These are phyloP conservation scores for Mormyrops attenuatus DNA, from an alignment of 2,797 vertebrate species.

Conservation along the genomic window DNA sequence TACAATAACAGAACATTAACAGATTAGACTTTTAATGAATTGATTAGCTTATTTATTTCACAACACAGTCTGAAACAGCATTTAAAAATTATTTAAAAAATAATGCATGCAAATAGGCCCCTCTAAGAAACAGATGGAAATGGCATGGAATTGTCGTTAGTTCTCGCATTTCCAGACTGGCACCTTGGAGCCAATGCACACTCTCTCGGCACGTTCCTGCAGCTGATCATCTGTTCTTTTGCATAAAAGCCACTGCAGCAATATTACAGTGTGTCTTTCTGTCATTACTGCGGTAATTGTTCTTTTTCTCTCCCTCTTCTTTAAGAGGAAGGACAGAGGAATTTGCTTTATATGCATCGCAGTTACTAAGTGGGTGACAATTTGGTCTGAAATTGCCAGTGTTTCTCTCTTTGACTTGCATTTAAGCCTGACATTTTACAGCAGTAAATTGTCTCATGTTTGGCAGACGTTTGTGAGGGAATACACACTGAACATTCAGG, in stretches of 20 bases:
- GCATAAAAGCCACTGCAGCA: not conserved
- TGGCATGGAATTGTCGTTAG: not conserved
- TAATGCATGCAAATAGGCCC: not conserved
- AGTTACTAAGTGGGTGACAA: not conserved
- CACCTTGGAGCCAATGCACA: not conserved
- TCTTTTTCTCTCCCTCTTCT: not conserved
- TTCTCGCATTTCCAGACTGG: not conserved
- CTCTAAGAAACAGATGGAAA: not conserved
- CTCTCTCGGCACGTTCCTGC: not conserved
- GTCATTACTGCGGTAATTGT: not conserved
- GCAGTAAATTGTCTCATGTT: not conserved
- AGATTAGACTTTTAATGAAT: not conserved
- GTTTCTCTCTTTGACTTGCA: not conserved
- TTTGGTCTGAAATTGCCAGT: slow-evolving; percentile 8
- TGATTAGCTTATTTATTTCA: not conserved
- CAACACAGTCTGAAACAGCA: not conserved
- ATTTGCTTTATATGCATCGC: slow-evolving; percentile 6
- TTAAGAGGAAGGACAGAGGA: not conserved
- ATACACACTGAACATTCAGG: not conserved
- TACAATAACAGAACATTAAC: not conserved
- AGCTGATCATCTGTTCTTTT: not conserved
- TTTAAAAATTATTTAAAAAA: not conserved
- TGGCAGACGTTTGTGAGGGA: not conserved
- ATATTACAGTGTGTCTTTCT: not conserved
- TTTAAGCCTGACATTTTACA: not conserved